Percentiles rank a stretch among this genome's conserved stretches.
Evolutionary conservation across 2,113 vertebrate genomes (phyloP).

Genomic region (Dinomys branickii): DNA sequence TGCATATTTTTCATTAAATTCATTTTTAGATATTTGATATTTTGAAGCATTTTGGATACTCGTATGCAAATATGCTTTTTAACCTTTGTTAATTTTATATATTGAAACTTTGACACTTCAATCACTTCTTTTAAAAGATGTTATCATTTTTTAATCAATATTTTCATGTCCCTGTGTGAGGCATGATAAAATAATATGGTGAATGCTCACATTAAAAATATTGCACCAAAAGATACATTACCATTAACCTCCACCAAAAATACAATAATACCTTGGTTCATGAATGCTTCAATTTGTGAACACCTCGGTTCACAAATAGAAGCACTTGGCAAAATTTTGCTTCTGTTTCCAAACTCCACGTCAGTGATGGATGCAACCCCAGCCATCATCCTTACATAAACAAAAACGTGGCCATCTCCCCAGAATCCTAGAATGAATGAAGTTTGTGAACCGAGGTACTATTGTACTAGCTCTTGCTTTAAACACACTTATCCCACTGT

Average conservation of each 20-base stretch:
- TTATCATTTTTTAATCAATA: not conserved
- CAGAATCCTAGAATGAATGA: not conserved
- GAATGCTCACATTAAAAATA: no score
- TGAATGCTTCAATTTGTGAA: not conserved
- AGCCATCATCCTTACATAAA: not conserved
- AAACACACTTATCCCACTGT: not conserved
- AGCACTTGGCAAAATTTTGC: not conserved
- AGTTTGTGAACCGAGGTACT: not conserved
- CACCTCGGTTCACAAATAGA: not conserved
- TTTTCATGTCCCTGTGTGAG: not conserved
- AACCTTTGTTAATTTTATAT: conserved; percentile 4
- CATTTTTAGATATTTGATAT: not conserved
- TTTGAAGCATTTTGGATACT: not conserved
- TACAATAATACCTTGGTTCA: not conserved
- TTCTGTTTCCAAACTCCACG: not conserved
- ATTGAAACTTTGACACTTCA: not conserved
- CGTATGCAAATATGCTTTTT: not conserved
- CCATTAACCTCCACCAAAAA: no score
- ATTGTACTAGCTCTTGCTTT: not conserved
- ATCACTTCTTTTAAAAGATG: not conserved
- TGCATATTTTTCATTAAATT: not conserved
- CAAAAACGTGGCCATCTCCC: not conserved
- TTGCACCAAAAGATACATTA: no score
- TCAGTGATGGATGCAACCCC: not conserved
- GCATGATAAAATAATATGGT: no score